phyloP scores from a whole-genome alignment of 2,113 vertebrate species.

The Channa argus region DNA sequence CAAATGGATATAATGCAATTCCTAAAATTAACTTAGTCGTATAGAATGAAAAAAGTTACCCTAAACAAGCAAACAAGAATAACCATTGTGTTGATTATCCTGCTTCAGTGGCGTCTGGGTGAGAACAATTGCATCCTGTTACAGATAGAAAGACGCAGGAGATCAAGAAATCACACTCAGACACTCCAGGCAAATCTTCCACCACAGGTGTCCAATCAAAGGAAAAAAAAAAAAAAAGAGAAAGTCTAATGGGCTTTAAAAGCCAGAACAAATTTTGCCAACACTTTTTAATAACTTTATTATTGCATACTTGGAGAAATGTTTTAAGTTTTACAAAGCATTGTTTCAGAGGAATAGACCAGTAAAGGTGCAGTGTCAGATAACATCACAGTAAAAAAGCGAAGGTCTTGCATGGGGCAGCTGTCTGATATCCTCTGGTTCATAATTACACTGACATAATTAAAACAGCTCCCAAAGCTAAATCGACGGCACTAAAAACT shows the following conservation, averaged over 20 bases:
- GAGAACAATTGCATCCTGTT: neutral
- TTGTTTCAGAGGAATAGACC: neutral
- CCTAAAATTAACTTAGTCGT: neutral
- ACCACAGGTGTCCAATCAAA: slow-evolving; percentile 9
- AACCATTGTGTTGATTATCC: neutral
- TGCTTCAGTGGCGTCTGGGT: neutral
- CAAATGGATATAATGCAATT: neutral
- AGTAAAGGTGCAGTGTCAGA: slow-evolving; percentile 3
- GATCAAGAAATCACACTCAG: slow-evolving; percentile 1
- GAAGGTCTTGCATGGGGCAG: slow-evolving; percentile 4
- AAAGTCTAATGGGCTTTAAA: slow-evolving; percentile 9
- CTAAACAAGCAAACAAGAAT: no score
- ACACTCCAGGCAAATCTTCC: neutral
- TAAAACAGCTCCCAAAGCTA: neutral
- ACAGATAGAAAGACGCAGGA: neutral
- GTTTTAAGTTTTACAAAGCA: slow-evolving; percentile 7
- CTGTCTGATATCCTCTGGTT: neutral
- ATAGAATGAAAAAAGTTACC: neutral
- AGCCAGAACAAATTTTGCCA: neutral
- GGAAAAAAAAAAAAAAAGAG: neutral
- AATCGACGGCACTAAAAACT: neutral
- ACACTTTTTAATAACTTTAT: slow-evolving; percentile 10
- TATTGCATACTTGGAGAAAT: neutral
- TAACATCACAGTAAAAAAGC: slow-evolving; percentile 26
- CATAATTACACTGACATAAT: slow-evolving; percentile 14